Percentiles rank a stretch among this genome's conserved stretches.
phyloP scores from a whole-genome alignment of 2,113 vertebrate species.

The Poeciliopsis retropinna region DNA sequence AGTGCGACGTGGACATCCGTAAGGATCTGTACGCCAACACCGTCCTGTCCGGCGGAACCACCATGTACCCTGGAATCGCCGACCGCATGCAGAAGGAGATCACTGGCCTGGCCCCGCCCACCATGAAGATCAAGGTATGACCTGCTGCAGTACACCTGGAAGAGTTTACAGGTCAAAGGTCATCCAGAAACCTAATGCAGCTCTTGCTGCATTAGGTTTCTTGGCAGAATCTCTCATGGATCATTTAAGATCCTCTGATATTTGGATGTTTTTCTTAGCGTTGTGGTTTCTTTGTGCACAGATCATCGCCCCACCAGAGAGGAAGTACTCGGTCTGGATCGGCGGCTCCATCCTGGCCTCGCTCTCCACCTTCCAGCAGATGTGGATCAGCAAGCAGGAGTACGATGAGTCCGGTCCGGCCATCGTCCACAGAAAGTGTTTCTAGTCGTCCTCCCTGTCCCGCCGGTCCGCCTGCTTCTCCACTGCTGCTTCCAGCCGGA shows the following conservation, averaged over 20 bases:
- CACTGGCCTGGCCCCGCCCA: slow-evolving; percentile 94
- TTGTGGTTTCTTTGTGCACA: slow-evolving; percentile 45
- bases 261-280: no score
- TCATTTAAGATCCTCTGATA: no score
- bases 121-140: slow-evolving; percentile 98
- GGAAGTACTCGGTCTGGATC: slow-evolving; percentile 98
- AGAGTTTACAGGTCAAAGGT: neutral
- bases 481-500: neutral
- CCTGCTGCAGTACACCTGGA: neutral
- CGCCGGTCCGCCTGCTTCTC: neutral
- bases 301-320: slow-evolving; percentile 98
- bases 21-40: slow-evolving; percentile 99
- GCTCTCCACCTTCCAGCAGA: slow-evolving; percentile 98
- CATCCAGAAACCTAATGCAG: no score
- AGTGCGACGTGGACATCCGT: slow-evolving; percentile 98
- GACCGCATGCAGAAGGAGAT: slow-evolving; percentile 99
- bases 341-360: slow-evolving; percentile 97
- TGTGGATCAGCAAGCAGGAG: slow-evolving; percentile 99
- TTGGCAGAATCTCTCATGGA: no score
- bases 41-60: slow-evolving; percentile 94
- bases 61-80: slow-evolving; percentile 97
- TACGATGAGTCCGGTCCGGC: slow-evolving; percentile 95
- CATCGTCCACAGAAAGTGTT: slow-evolving; percentile 97
- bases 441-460: neutral
- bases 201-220: no score